Percentiles rank a stretch among this genome's conserved stretches.
These are phyloP conservation scores for Diplosoma virens DNA, from an alignment of 23 tunicate species.

Conservation along the genomic window DNA sequence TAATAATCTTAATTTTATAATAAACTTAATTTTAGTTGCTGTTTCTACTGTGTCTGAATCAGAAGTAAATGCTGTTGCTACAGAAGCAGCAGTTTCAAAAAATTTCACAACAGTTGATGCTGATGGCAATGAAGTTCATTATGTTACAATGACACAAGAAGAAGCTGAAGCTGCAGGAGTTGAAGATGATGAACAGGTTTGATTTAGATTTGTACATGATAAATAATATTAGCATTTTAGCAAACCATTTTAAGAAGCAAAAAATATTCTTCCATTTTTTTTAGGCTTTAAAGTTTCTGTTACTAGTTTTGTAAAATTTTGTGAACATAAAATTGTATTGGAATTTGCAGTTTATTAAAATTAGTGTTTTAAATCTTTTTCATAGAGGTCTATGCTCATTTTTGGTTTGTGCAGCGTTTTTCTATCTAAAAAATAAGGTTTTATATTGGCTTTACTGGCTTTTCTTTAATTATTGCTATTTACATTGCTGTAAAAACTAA, in stretches of 20 bases:
- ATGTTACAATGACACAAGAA: constrained; percentile 94
- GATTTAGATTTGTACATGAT: not conserved
- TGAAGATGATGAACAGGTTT: constrained; percentile 68
- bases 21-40: not conserved
- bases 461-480: not conserved
- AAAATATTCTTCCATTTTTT: too few relatives aligned
- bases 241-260: not conserved
- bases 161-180: constrained; percentile 98
- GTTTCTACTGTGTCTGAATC: not conserved
- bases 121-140: constrained; percentile 69
- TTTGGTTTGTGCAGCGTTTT: not conserved
- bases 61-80: not conserved
- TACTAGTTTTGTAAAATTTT: too few relatives aligned
- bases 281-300: too few relatives aligned
- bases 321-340: too few relatives aligned
- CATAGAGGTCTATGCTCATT: not conserved
- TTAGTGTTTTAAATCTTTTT: too few relatives aligned
- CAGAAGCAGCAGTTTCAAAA: constrained; percentile 66
- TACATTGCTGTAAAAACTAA: not conserved
- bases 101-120: constrained; percentile 72
- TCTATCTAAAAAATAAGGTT: too few relatives aligned
- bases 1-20: not conserved
- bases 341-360: too few relatives aligned
- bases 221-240: not conserved
- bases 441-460: too few relatives aligned